A percentile compares a stretch with the other conserved stretches of the same genome.
phyloP scores from a whole-genome alignment of 2,797 vertebrate genomes.

The Galago senegalensis region DNA sequence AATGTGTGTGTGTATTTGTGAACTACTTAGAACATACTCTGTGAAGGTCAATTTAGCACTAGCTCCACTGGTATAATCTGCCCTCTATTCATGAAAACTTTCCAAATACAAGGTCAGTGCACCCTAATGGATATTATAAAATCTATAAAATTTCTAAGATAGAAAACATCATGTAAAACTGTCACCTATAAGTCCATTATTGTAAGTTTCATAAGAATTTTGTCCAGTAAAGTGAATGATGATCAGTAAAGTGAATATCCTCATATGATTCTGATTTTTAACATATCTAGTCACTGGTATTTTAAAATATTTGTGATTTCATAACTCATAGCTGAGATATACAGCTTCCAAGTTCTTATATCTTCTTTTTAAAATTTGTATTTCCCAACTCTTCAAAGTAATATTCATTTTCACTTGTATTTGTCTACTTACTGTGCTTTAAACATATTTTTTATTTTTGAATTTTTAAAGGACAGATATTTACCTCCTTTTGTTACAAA shows the following conservation, averaged over 20 bases:
- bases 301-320: constrained; percentile 76
- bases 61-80: neutral
- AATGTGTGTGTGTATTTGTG: neutral
- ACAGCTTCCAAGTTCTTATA: constrained; percentile 60
- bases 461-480: neutral
- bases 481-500: neutral
- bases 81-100: constrained; percentile 7
- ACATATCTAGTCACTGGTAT: constrained; percentile 17
- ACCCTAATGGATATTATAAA: neutral
- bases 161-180: constrained; percentile 2
- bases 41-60: neutral
- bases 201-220: constrained; percentile 56
- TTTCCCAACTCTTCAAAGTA: constrained; percentile 5
- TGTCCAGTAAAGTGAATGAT: constrained; percentile 59
- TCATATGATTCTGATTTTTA: constrained; percentile 73
- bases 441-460: neutral
- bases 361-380: neutral
- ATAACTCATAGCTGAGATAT: neutral
- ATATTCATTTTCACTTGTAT: neutral
- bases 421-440: neutral
- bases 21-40: constrained; percentile 9
- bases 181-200: constrained; percentile 9
- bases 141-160: neutral
- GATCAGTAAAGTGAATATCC: constrained; percentile 57
- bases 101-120: neutral